Conservation (phyloP, 2,888 invertebrate genomes). For the Leptinotarsa haldemani region DNA sequence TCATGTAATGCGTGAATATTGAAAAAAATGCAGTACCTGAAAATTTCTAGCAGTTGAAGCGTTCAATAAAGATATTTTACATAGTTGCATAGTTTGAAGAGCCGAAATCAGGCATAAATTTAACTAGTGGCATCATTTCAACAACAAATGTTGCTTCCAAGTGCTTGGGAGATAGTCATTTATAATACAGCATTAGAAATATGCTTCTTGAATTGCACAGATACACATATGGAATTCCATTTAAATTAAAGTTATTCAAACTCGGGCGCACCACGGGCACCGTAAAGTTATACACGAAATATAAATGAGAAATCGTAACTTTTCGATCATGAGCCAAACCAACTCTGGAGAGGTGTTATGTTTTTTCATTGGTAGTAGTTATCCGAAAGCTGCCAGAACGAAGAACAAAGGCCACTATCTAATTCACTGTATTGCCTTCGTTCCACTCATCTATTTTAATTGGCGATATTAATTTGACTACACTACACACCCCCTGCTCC, state of each 20-base stretch:
- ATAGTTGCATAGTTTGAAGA: too few relatives aligned
- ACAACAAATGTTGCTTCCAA: conserved; percentile 4
- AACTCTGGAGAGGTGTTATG: too few relatives aligned
- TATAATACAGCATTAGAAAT: conserved; percentile 1
- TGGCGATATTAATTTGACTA: neutral
- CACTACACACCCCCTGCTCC: conserved; percentile 6
- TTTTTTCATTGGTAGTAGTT: too few relatives aligned
- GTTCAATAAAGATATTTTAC: too few relatives aligned
- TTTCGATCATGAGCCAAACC: too few relatives aligned
- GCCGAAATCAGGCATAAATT: neutral
- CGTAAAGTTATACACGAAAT: too few relatives aligned
- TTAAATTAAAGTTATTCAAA: conserved; percentile 3
- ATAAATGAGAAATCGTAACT: too few relatives aligned
- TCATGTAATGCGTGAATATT: too few relatives aligned
- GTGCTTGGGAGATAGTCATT: neutral
- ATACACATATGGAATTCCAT: conserved; percentile 1
- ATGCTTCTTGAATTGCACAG: neutral
- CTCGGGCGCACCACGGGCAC: conserved; percentile 17
- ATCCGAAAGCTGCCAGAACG: too few relatives aligned
- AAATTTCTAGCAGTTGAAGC: too few relatives aligned
- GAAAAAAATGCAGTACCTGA: too few relatives aligned
- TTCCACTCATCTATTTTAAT: conserved; percentile 1
- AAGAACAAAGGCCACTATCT: too few relatives aligned
- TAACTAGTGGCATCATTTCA: neutral
- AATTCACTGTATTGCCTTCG: neutral